Evolutionary conservation across 2,888 invertebrate genomes (phyloP), one percentile per base, ranked within the genome.

Genomic region (Leptinotarsa juncta): DNA sequence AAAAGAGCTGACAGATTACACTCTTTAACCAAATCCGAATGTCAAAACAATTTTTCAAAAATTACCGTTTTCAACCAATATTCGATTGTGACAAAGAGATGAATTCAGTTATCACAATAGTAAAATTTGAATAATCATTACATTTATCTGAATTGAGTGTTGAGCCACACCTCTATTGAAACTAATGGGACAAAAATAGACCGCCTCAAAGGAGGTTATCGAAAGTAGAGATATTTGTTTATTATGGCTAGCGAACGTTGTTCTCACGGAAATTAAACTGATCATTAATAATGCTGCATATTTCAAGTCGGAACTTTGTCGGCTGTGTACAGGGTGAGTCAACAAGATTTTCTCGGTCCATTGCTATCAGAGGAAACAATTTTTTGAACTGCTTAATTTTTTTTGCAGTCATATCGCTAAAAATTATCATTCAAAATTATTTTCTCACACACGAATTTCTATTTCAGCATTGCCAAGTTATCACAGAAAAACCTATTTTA

Each of bases 181-280:
- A 57, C 57, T 57, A 57, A 57, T 57, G 23, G 23, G 12, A 53
- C 18, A 10, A 53, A 18, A 53, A 53, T 53, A 53, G 18, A 18
- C 18, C 7, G 42, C 10, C 42, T 42, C 10, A 10, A 57, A 18
- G 57, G 57, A 57, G 20, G 23, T 57, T 57, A 57, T 57, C 57
- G 57, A 23, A 57, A 57, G 57, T 57, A 57, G 14, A 14, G 0
- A 23, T 15, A 57, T 57, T 23, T 57, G 23, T 20, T 57, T 57
- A 57, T 57, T 26, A 12, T 57, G 57, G 20, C 18, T 4, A 10
- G 23, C 15, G 2, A 51, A 16, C 51, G 51, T 42, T 42, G 42
- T 51, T 51, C 51, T 51, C 51, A 42, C 18, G 26, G 49, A 50
- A 48, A 67, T 48, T 67, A 20, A 67, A 66, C 26, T 53, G 53